Evolutionary conservation across 1,140 invertebrate genomes (phyloP), one percentile per base, ranked within the genome.

Genomic region (Bacillus rossius): DNA sequence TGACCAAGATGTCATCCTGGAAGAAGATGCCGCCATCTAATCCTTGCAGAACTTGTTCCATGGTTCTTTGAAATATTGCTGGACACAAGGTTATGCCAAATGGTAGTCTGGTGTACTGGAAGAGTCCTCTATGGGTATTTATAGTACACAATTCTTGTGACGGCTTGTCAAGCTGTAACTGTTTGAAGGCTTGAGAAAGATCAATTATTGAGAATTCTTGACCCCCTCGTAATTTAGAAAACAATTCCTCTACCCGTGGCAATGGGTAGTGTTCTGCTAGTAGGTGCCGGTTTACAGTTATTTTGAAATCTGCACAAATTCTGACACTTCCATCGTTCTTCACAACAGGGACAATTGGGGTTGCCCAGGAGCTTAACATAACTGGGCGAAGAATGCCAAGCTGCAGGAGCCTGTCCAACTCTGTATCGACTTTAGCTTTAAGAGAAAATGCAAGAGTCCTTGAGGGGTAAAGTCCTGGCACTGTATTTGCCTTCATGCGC

Each of bases 251-350:
- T 4, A 51, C 41, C 4, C 23, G 4, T 16, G 49, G 49, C 25
- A 51, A 51, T 22, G 49, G 49, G n/a, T 51, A 51, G 23, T 51
- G 23, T 16, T 51, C 49, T 22, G 25, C 49, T 51, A 22, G 7
- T 25, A 62, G 22, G 19, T 23, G 20, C 4, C 17, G 49, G 23
- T 51, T 51, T 8, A 51, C n/a, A 5, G 49, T 51, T 10, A 22
- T n/a, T n/a, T 62, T 62, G 67, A 63, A 71, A 50, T 71, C 71
- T 16, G 59, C 67, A 56, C 65, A 69, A 8, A 72, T 51, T 4
- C 71, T 53, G 1, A 68, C 61, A 41, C 53, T 47, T 13, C 71
- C 71, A 62, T 67, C 47, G 56, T 54, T 13, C 53, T 72, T 72
- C 10, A 48, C 57, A 0, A 72, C 65, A 5, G 58, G 53, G 2